Base-by-base conservation (phyloP, 1,140 invertebrate genomes). In the Listronotus oregonensis region DNA sequence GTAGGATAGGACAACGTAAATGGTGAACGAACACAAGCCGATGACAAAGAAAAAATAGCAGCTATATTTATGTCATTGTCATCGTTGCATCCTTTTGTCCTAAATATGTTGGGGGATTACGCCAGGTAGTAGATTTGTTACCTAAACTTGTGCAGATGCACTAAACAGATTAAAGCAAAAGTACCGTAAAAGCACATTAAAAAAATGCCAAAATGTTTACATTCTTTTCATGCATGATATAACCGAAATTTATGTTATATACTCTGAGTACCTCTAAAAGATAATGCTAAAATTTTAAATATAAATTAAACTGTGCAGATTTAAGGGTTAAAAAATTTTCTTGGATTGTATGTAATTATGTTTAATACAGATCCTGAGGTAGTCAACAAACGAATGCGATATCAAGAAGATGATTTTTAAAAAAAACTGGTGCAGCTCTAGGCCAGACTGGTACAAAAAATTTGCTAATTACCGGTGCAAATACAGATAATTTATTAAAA, bases 381-480 rank as follows among this genome's bases (percentile, higher is more conserved):
- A 59, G 74, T 84, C 14, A 77, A 85, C n/a, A 90, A 90, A 76
- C 82, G 90, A 68, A 86, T 90, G 78, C 83, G 87, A 17, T 93
- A 89, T 76, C 81, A 84, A n/a, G 84, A 87, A 72, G 82, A 82
- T 64, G 79, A 81, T 59, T 74, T 74, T 43, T n/a, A n/a, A 66
- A 79, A 51, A 80, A 81, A 76, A 71, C 74, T 44, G 94, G 95
- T 15, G 91, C 93, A 71, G 95, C 96, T 7, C 82, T 99, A 50
- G 96, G 96, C 0, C 96, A 96, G 43, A 95, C 98, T 81, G 98
- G 96, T 96, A 90, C 94, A 75, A 80, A 84, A 54, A 85, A 85
- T 71, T 81, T 92, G 43, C 80, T 87, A 63, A 80, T 91, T n/a
- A 80, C 80, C 55, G 90, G 88, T 18, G 77, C 75, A 39, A 73